Conservation (phyloP, 2,113 vertebrate species). For the Strix uralensis region DNA sequence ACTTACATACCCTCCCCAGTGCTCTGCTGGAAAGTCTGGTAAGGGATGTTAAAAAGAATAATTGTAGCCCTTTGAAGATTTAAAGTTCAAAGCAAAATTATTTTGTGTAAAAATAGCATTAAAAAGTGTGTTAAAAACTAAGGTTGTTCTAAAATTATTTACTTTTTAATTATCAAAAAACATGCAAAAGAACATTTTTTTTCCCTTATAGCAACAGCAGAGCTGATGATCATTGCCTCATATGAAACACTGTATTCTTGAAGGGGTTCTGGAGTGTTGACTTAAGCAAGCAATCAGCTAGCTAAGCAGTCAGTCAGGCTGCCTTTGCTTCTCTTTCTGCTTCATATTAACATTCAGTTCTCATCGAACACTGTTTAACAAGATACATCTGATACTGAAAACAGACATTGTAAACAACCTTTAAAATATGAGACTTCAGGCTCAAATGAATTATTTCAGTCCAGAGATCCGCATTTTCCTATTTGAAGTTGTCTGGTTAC, state of each 20-base stretch:
- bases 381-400: neutral
- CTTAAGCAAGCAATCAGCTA: neutral
- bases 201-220: neutral
- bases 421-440: neutral
- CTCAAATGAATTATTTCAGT: neutral
- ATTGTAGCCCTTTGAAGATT: neutral
- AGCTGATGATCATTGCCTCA: neutral
- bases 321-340: neutral
- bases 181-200: neutral
- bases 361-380: neutral
- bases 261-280: neutral
- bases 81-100: neutral
- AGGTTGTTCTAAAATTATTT: neutral
- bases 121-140: neutral
- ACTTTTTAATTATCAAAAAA: neutral
- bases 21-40: neutral
- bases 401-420: neutral
- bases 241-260: neutral
- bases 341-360: neutral
- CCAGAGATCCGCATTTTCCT: neutral
- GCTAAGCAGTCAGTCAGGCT: slow-evolving; percentile 14
- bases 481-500: neutral
- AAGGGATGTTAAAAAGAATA: neutral
- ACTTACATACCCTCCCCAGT: neutral
- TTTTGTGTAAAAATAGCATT: neutral